Base-by-base conservation (phyloP, 1,140 invertebrate genomes). In the Mamestra configurata region DNA sequence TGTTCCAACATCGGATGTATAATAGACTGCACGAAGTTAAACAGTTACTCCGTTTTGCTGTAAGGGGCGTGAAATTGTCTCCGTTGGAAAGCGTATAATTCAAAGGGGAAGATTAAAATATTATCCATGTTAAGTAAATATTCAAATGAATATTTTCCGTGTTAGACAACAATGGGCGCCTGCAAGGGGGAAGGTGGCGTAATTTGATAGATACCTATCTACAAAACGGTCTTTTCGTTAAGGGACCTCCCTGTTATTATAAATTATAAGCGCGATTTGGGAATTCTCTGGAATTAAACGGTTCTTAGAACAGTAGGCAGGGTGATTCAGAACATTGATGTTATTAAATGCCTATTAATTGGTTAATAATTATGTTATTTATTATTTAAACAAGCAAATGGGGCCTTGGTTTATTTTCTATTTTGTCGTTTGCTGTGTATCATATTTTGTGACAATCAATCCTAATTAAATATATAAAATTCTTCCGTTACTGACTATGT, bases 41-140 rank as follows among this genome's bases (percentile, higher is more conserved):
- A 31, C 53, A 86, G 83, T 89, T 95, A 90, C 73, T 87, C 77
- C 91, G 79, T 92, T 93, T 87, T 76, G 73, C 79, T 79, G 86
- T 89, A 90, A 87, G 84, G 77, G 84, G 90, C 92, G 92, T 95
- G 93, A 95, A 95, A 95, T 95, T 95, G 93, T 95, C 93, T 95
- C 90, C 92, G 92, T 86, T 89, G 88, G 92, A 94, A 94, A 93
- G 92, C 94, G 93, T 94, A 94, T 95, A 94, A 94, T 95, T 94
- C 93, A 92, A 92, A 95, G 93, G 94, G 95, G 94, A 94, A 95
- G 95, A 95, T 95, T 95, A 95, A 95, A 95, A 95, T 95, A 95
- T 95, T 95, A 95, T 95, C 93, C 94, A 94, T 95, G 95, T 95
- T 95, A 95, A 95, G 95, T 95, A 95, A 95, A 95, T 95, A 95